phyloP scores from a whole-genome alignment of 2,797 vertebrate species.

The Prunella strophiata region DNA sequence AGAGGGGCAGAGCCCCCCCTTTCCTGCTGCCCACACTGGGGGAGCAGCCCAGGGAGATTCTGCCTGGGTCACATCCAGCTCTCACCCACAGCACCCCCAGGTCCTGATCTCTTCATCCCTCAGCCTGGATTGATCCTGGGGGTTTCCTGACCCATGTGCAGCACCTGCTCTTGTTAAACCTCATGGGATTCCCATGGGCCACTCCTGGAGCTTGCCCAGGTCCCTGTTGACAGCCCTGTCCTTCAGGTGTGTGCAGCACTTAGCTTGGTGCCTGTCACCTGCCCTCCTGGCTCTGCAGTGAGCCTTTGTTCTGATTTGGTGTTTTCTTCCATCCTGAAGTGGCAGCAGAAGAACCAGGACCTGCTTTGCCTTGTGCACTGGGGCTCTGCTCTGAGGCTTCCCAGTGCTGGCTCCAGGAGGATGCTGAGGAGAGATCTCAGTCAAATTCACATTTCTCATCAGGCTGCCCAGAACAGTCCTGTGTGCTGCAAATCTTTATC shows the following conservation, averaged over 20 bases:
- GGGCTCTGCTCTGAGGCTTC: neutral
- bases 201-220: neutral
- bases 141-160: neutral
- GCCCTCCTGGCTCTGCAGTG: neutral
- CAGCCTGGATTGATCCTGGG: neutral
- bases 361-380: neutral
- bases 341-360: neutral
- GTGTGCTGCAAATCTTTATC: neutral
- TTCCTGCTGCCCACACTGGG: neutral
- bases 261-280: neutral
- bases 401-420: accelerated
- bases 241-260: neutral
- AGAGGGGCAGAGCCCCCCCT: neutral
- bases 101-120: accelerated
- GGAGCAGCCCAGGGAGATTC: neutral
- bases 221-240: neutral
- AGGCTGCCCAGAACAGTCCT: neutral
- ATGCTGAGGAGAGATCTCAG: neutral
- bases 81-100: neutral
- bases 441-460: neutral
- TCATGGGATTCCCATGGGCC: neutral
- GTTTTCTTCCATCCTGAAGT: neutral
- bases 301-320: accelerated
- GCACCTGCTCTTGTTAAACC: neutral
- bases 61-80: neutral